Percentiles rank a stretch among this genome's conserved stretches.
Conservation (phyloP, 1,140 invertebrate genomes). For the Pogonognathellus flavescens region DNA sequence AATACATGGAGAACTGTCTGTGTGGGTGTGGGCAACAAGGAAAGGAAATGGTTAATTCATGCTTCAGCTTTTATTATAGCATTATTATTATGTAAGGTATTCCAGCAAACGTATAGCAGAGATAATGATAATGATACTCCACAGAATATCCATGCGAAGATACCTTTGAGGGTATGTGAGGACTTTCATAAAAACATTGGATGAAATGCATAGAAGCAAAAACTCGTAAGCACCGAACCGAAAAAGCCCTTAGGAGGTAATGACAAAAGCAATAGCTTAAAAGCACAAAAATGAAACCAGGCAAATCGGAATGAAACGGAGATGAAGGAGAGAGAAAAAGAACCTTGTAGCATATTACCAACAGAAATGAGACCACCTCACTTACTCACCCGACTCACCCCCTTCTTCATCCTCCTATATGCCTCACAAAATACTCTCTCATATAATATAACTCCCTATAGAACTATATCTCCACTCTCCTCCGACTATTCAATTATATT, state of each 20-base stretch:
- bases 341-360: neutral
- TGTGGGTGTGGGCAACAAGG: too few species aligned
- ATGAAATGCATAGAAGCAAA: neutral
- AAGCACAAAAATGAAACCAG: neutral
- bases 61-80: too few species aligned
- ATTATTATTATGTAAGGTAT: too few species aligned
- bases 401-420: neutral
- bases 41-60: too few species aligned
- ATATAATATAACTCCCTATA: too few species aligned
- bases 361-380: constrained; percentile 14
- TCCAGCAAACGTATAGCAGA: neutral
- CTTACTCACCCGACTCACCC: constrained; percentile 1
- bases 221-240: neutral
- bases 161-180: too few species aligned
- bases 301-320: neutral
- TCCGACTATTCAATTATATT: neutral
- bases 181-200: neutral
- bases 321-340: neutral
- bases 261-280: constrained; percentile 36
- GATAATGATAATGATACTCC: too few species aligned
- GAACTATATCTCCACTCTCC: neutral
- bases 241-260: constrained; percentile 1
- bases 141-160: too few species aligned
- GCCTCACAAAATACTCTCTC: too few species aligned
- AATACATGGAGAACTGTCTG: too few species aligned